Percentiles rank a stretch among this genome's conserved stretches.
phyloP scores from a whole-genome alignment of 1,140 invertebrate genomes.

The Steinernema khuongi region DNA sequence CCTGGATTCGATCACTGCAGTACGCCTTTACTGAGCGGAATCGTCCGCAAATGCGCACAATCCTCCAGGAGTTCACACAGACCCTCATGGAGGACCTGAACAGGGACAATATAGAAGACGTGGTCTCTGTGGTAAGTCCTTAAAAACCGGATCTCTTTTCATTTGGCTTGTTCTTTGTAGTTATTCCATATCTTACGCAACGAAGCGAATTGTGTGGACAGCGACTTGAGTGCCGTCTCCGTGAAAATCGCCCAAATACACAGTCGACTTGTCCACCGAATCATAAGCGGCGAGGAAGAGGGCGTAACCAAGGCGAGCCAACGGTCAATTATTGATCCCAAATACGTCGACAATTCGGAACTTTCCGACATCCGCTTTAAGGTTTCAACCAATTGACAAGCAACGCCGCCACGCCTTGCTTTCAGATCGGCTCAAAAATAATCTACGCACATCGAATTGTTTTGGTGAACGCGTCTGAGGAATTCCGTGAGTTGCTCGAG shows the following conservation, averaged over 20 bases:
- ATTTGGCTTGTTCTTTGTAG: background rate
- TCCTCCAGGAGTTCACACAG: background rate
- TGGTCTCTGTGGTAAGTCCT: background rate
- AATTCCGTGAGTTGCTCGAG: slow-evolving; percentile 75
- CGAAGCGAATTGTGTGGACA: background rate
- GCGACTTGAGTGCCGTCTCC: background rate
- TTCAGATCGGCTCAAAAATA: slow-evolving; percentile 58
- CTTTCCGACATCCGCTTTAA: slow-evolving; percentile 82
- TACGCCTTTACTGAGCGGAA: background rate
- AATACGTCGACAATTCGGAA: slow-evolving; percentile 82
- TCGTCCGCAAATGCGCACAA: background rate
- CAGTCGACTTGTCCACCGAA: too few relatives aligned
- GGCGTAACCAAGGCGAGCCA: background rate
- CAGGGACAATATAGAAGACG: slow-evolving; percentile 1
- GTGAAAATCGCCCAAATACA: background rate
- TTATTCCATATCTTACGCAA: background rate
- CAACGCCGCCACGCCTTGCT: background rate
- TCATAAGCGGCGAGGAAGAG: too few relatives aligned
- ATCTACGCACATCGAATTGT: slow-evolving; percentile 91
- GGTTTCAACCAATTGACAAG: slow-evolving; percentile 70
- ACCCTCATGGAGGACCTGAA: background rate
- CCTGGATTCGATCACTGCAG: background rate
- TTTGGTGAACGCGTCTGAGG: slow-evolving; percentile 77
- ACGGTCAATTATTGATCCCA: slow-evolving; percentile 4
- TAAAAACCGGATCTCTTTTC: background rate